Evolutionary conservation across 2,797 vertebrate genomes (phyloP), one percentile per base, ranked within the genome.

Genomic region (Ibycter americanus): DNA sequence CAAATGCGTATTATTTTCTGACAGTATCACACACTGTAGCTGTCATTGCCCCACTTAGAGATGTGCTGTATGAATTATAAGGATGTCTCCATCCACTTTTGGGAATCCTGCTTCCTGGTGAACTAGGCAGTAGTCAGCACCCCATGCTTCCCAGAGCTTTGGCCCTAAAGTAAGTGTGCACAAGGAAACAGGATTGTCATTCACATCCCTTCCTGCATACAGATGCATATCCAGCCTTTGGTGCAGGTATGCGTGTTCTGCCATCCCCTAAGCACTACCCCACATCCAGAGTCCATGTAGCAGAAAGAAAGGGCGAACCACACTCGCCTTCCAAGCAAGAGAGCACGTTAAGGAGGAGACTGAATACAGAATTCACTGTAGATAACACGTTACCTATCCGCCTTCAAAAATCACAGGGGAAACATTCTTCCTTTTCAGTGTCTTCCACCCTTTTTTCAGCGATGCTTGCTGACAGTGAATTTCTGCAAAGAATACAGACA

Each of bases 401-500:
- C 25, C n/a, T 65, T 90, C 86, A 84, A 83, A 91, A 84, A 61
- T 32, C 55, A 76, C 23, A 91, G 38, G 9, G 34, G 51, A 73
- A 65, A 56, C 25, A 40, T 40, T 56, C 36, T 84, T 89, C 42
- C 22, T 81, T 90, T 81, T 52, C 61, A 70, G 2, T 54, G 34
- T 66, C 62, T 88, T 95, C 85, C n/a, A 36, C 34, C 8, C 5
- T 42, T 71, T 77, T 55, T 71, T 46, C 34, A 58, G 23, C 56
- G 70, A 77, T 25, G 54, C 16, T 92, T 87, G 32, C 40, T 70
- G 49, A 46, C 15, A 83, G 10, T 38, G 11, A 52, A 71, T 56
- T 88, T 96, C 96, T 97, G 91, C 42, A 90, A 96, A 82, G 7
- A 95, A 94, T 34, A 95, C 6, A 90, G 67, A 56, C 26, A 49